Evolutionary conservation across 2,797 vertebrate genomes (phyloP), one percentile per base, ranked within the genome.

Genomic region (Rhyacichthys aspro): DNA sequence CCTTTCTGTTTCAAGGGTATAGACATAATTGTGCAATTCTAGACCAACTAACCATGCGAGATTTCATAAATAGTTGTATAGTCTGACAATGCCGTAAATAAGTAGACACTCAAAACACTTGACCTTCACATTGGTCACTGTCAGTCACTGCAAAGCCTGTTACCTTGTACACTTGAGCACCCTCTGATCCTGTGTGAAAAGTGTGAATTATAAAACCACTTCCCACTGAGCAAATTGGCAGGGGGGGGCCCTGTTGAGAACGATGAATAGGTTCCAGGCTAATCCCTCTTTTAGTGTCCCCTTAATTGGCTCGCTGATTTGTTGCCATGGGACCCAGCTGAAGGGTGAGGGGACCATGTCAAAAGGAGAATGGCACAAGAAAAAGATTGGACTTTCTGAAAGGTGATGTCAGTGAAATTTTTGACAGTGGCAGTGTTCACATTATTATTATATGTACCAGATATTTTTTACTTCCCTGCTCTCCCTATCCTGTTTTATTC

Each of bases 301-400:
- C 68, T 87, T 90, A 90, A 92, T 92, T 89, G 87, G 82, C 80
- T 79, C 0, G 32, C 67, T 89, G 85, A 88, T 90, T 88, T 81
- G 84, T 67, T 74, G 53, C 77, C 59, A 53, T 39, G 56, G 74
- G 69, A 85, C 46, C 52, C 65, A 48, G 58, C 76, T 63, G 73
- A 55, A 72, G 66, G 64, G 41, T 45, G 60, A 70, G 72, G 66
- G 32, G 17, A 63, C 60, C 28, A 41, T 70, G 64, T 60, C 53
- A 34, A 42, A n/a, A 38, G 42, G 43, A 66, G 49, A 48, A 9
- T 46, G 50, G 17, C 16, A 28, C 11, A 52, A 36, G 57, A 34
- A 38, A 19, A 50, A 19, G 9, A 32, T 33, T 49, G 43, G 50
- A 70, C 53, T 66, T 70, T 65, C 43, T 38, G 32, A 69, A 42